Conservation (phyloP, 1,140 invertebrate genomes). For the Trissolcus basalis region DNA sequence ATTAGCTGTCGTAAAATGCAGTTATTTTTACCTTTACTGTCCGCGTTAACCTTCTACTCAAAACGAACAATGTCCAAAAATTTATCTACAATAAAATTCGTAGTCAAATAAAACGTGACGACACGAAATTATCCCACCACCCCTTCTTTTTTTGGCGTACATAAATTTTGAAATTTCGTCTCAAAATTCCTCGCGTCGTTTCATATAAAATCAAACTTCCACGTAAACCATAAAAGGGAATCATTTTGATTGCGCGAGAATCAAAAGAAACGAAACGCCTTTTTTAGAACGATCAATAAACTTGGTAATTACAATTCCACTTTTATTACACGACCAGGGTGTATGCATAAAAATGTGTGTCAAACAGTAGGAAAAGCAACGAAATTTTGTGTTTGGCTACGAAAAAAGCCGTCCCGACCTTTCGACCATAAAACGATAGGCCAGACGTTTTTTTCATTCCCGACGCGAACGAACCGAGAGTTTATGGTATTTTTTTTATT, state of each 20-base stretch:
- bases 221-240: conserved; percentile 42
- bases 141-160: no score
- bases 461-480: conserved; percentile 35
- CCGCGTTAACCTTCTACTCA: conserved; percentile 6
- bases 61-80: conserved; percentile 26
- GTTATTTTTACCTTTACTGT: conserved; percentile 37
- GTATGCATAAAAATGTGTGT: conserved; percentile 57
- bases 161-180: conserved; percentile 7
- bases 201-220: conserved; percentile 16
- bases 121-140: conserved; percentile 4
- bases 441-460: conserved; percentile 48
- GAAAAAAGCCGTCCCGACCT: conserved; percentile 36
- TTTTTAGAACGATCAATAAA: conserved; percentile 57
- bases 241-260: conserved; percentile 25
- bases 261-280: conserved; percentile 52
- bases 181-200: conserved; percentile 29
- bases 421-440: conserved; percentile 55
- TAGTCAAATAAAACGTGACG: conserved; percentile 11
- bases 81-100: conserved; percentile 35
- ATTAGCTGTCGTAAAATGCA: conserved; percentile 37
- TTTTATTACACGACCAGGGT: conserved; percentile 47
- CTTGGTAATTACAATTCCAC: conserved; percentile 52
- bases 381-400: conserved; percentile 54
- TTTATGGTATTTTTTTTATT: conserved; percentile 55
- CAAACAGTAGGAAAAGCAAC: conserved; percentile 61